These are phyloP conservation scores for Huso huso DNA, from an alignment of 2,797 vertebrate genomes.

Conservation along the genomic window DNA sequence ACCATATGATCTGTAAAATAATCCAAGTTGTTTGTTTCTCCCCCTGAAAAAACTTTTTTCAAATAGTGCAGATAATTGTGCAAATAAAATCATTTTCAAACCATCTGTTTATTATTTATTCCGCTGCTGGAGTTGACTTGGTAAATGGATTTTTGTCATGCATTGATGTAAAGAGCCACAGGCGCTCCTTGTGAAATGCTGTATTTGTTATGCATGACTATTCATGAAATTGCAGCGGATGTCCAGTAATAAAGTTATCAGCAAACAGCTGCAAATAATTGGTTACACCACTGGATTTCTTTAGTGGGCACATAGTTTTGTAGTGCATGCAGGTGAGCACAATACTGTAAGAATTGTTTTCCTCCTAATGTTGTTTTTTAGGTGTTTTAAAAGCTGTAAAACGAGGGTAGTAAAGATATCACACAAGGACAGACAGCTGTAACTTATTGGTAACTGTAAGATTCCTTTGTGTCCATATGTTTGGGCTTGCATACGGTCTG, in stretches of 20 bases:
- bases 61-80: background rate
- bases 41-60: no score
- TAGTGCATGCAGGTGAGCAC: background rate
- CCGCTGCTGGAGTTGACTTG: conserved; percentile 3
- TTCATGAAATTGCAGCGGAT: background rate
- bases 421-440: background rate
- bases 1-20: no score
- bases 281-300: conserved; percentile 27
- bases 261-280: conserved; percentile 25
- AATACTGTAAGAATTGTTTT: background rate
- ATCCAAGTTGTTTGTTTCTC: no score
- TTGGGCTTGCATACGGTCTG: no score
- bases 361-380: background rate
- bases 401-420: background rate
- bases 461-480: background rate
- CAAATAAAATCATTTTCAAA: background rate
- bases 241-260: background rate
- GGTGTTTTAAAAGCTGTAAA: background rate
- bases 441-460: background rate
- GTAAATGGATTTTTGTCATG: conserved; percentile 1
- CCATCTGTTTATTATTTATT: conserved; percentile 8
- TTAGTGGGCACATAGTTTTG: background rate
- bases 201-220: background rate
- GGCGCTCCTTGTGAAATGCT: background rate
- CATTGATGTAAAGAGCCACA: background rate